Evolutionary conservation across 1,140 invertebrate genomes (phyloP), one percentile per base, ranked within the genome.

Genomic region (Habropoda laboriosa): DNA sequence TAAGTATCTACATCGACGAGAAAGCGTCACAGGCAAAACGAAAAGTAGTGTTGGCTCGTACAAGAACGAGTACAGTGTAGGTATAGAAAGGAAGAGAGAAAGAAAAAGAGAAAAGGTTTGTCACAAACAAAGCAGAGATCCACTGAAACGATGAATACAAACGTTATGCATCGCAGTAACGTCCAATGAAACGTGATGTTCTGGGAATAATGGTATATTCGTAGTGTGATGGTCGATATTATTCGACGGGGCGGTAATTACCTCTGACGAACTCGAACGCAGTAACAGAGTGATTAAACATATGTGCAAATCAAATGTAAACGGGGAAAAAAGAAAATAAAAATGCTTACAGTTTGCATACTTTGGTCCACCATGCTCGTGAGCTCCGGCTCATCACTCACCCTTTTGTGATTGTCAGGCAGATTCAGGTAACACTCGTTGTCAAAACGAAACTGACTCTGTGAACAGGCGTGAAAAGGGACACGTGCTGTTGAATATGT

Each of bases 381-480:
- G 85, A 91, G 86, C 85, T 91, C 90, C 91, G 90, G 90, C 89
- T 93, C 93, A 92, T 95, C 94, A 97, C 97, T 97, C 96, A 98
- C 97, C 97, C 97, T 95, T 95, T 97, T 97, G 94, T 98, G 97
- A 95, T 98, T 98, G 94, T 98, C 98, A 93, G 97, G 97, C 91
- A 99, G 95, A 94, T 97, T 97, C 93, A 98, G 95, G 94, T 97
- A 96, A 95, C 97, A 98, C 94, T 99, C 98, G 95, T 99, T 99
- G 94, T 99, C 98, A 95, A 99, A 99, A 90, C 98, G 96, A 95
- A 99, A 99, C 94, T 99, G 98, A 95, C 98, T 99, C 98, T 99
- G 95, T 90, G 86, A 83, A 68, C 40, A 61, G 16, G 57, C n/a
- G n/a, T 0, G 10, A 38, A 67, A 40, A 18, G 1, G 24, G 18